Base-by-base conservation (phyloP, 2,113 vertebrate genomes). In the Larimichthys crocea region DNA sequence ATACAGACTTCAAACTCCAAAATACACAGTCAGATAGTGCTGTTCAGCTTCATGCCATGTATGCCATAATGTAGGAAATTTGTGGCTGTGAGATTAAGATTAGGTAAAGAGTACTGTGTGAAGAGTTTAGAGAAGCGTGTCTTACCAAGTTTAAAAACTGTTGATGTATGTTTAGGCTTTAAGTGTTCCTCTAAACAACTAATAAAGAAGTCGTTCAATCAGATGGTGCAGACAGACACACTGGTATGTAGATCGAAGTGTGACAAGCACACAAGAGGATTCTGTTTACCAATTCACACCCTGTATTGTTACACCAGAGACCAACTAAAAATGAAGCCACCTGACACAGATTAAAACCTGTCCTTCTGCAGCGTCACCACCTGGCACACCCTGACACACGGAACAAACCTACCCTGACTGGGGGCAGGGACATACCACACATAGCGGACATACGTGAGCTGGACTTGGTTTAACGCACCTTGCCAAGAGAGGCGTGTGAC, bases 371-470 rank as follows among this genome's bases (percentile, higher is more conserved):
- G 20, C 35, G 10, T 79, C 22, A 22, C 5, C 82, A 88, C 84
- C 73, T 88, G 91, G 77, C 86, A 83, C 87, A 65, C 88, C 82
- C 76, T 20, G 24, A 72, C 52, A 69, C 76, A 79, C 75, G 56
- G 70, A 80, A 72, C 65, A 63, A 42, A 63, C 46, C 17, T n/a
- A 65, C 88, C 82, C 76, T 20, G 24, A 72, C 52, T 10, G 14
- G 50, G 77, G 60, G 56, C 46, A 42, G 2, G 29, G 29, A 70
- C 86, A 91, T 91, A 81, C 68, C 80, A 24, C 5, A 40, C 86
- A 90, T 88, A 68, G 5, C 57, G 2, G 9, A 26, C 69, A 79
- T 80, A 65, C 50, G 3, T 69, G 35, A 81, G 77, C 24, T 2
- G 4, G 49, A 68, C 42, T 26, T 60, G 12, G 40, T 76, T 12